Base-by-base conservation (phyloP, 1,140 invertebrate genomes). In the Idris sp. region DNA sequence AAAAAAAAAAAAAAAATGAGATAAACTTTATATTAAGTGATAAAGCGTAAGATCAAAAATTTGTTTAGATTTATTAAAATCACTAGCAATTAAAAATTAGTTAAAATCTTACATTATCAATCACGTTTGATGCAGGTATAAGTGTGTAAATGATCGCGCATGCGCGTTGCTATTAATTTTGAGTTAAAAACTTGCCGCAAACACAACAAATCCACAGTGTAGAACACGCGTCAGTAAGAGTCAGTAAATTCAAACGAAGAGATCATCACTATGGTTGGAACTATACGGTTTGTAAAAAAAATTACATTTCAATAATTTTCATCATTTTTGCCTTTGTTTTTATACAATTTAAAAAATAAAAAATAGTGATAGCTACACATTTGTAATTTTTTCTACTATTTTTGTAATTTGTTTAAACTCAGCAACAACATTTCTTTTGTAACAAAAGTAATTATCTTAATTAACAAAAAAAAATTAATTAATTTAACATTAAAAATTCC, bases 241-340 rank as follows among this genome's bases (percentile, higher is more conserved):
- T 16, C 16, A 31, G 15, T 15, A 25, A 51, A 33, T 33, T 40
- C 16, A 16, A 26, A 46, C 18, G 53, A 61, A 33, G 25, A 33
- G 41, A 36, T 46, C 36, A 11, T 48, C 76, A 61, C 28, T 74
- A 85, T 85, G 83, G 84, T 85, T 71, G 80, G 83, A 64, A 76
- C 74, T 33, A 31, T 74, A 40, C 83, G 80, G 82, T 82, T 67
- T 25, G 80, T 73, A 38, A 38, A 14, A 19, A 19, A 35, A 13
- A 35, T 7, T 25, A n/a, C 2, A 2, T 31, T 38, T 15, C n/a
- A 38, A 26, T 15, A 5, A 10, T 18, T 40, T 48, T 31, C 25
- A n/a, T n/a, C 8, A 41, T 11, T 11, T 41, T 25, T 25, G 2
- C 11, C 19, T 9, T 51, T 51, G 15, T 22, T 9, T 26, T 0